A percentile compares a stretch with the other conserved stretches of the same genome.
Evolutionary conservation across 1,140 invertebrate genomes (phyloP).

Genomic region (Helicorthomorpha holstii): DNA sequence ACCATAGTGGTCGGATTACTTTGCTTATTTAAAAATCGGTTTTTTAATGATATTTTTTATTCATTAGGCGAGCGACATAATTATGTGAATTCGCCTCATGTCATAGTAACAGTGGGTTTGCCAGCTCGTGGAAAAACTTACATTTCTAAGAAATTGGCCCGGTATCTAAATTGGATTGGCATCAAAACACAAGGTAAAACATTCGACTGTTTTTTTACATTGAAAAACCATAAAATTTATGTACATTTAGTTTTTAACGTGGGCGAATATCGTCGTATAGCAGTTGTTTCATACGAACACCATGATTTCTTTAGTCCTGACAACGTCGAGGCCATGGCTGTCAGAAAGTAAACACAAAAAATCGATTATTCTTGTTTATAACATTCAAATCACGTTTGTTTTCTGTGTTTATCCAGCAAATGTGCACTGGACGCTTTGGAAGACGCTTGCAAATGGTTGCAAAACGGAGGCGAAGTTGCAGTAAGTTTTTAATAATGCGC

Average conservation of each 20-base stretch:
- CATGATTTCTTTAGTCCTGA: slow-evolving; percentile 91
- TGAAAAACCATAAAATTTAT: too few species aligned
- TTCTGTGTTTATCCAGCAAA: slow-evolving; percentile 34
- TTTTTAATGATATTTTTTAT: too few species aligned
- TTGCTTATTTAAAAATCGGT: too few species aligned
- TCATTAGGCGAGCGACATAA: slow-evolving; percentile 60
- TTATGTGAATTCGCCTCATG: slow-evolving; percentile 81
- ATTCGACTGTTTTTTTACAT: too few species aligned
- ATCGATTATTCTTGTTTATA: too few species aligned
- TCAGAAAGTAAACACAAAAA: slow-evolving; percentile 44
- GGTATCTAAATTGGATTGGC: slow-evolving; percentile 97
- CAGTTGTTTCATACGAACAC: slow-evolving; percentile 75
- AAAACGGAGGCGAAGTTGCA: slow-evolving; percentile 81
- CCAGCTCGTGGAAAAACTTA: slow-evolving; percentile 93
- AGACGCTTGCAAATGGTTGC: slow-evolving; percentile 79
- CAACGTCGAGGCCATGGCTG: slow-evolving; percentile 86
- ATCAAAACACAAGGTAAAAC: slow-evolving; percentile 83
- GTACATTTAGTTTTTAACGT: slow-evolving; percentile 85
- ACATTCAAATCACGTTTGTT: too few species aligned
- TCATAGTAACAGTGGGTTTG: slow-evolving; percentile 96
- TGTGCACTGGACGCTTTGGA: slow-evolving; percentile 82
- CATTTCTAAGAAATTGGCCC: slow-evolving; percentile 90
- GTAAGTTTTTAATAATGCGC: too few species aligned
- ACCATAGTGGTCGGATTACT: too few species aligned
- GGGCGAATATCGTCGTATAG: slow-evolving; percentile 86